Percentiles rank a stretch among this genome's conserved stretches.
Conservation (phyloP, 2,113 vertebrate species). For the Pteronura brasiliensis region DNA sequence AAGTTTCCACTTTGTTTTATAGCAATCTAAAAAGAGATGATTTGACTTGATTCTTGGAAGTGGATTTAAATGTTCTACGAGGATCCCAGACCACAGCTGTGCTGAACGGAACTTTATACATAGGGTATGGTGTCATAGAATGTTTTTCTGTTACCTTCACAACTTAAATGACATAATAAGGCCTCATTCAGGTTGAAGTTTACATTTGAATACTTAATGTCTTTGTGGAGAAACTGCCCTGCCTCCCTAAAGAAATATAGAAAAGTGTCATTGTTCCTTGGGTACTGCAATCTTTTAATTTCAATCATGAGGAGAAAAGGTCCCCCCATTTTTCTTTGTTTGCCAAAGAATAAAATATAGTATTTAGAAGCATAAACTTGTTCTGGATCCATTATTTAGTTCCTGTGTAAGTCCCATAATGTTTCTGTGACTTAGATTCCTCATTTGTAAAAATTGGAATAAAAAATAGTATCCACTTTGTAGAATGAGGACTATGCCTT, state of each 20-base stretch:
- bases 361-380: not conserved
- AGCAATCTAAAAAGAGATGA: not conserved
- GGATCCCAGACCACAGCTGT: not conserved
- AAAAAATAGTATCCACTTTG: not conserved
- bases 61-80: not conserved
- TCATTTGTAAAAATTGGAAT: not conserved
- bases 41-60: conserved; percentile 27
- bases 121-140: not conserved
- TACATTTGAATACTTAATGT: conserved; percentile 13
- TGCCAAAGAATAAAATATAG: not conserved
- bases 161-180: not conserved
- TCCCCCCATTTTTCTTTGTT: not conserved
- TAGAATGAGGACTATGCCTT: not conserved
- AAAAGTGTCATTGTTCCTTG: not conserved
- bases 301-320: not conserved
- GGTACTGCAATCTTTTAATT: not conserved
- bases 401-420: not conserved
- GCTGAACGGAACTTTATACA: not conserved
- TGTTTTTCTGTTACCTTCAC: not conserved
- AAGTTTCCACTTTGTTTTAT: conserved; percentile 36
- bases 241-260: not conserved
- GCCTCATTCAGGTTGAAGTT: not conserved
- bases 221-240: not conserved
- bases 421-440: not conserved
- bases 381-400: not conserved